These are phyloP conservation scores for Hippocampus kuda DNA, from an alignment of 2,797 vertebrate species.

Conservation along the genomic window DNA sequence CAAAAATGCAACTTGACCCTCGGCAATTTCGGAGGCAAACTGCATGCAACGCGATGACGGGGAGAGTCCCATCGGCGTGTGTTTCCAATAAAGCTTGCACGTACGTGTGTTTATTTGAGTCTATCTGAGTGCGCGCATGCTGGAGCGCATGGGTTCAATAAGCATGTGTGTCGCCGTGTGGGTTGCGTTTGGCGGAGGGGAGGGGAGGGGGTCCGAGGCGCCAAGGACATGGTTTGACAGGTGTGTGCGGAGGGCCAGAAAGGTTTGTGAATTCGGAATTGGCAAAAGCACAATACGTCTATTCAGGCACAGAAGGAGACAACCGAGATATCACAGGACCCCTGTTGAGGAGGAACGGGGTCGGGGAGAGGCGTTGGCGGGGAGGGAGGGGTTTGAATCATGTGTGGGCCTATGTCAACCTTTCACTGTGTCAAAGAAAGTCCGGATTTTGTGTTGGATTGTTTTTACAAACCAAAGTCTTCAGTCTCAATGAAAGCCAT, in stretches of 20 bases:
- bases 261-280: conserved; percentile 34
- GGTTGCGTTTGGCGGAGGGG: background rate
- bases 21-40: background rate
- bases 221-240: conserved; percentile 7
- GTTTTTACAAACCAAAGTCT: too few relatives aligned
- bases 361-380: background rate
- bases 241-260: conserved; percentile 9
- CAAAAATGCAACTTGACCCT: conserved; percentile 3
- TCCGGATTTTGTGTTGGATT: too few relatives aligned
- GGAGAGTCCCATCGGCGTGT: background rate
- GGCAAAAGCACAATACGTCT: conserved; percentile 55
- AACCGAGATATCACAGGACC: conserved; percentile 62
- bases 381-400: background rate
- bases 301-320: conserved; percentile 60
- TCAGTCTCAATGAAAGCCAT: background rate
- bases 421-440: background rate
- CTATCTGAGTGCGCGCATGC: background rate
- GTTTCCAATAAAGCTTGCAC: background rate
- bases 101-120: background rate
- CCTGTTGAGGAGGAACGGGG: conserved; percentile 19
- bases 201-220: background rate
- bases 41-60: background rate
- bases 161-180: conserved; percentile 1
- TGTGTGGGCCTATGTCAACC: background rate
- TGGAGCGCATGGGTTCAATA: background rate